Conservation (phyloP, 2,888 invertebrate genomes). For the Timandra comae region DNA sequence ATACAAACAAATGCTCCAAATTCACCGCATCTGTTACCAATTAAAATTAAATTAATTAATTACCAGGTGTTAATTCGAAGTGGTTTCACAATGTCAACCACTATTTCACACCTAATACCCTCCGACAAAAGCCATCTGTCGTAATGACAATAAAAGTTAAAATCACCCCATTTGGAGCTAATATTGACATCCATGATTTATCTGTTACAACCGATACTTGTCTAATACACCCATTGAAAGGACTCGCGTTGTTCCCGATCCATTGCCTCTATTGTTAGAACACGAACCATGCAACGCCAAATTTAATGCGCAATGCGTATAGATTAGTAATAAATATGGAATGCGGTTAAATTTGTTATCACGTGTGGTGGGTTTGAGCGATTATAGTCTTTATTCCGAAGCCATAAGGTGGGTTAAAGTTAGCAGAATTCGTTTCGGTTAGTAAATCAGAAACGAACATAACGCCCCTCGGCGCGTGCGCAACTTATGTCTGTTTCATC, state of each 20-base stretch:
- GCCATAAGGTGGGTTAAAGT: conserved; percentile 24
- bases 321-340: neutral
- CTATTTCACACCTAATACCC: conserved; percentile 39
- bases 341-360: conserved; percentile 8
- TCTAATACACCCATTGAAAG: neutral
- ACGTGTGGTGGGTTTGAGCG: conserved; percentile 5
- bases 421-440: conserved; percentile 36
- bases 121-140: conserved; percentile 36
- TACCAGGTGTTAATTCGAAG: conserved; percentile 27
- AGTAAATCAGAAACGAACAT: conserved; percentile 46
- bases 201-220: conserved; percentile 17
- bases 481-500: conserved; percentile 24
- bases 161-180: conserved; percentile 44
- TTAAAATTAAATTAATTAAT: conserved; percentile 25
- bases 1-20: neutral
- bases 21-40: conserved; percentile 8
- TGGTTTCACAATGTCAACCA: conserved; percentile 31
- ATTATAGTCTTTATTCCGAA: conserved; percentile 10
- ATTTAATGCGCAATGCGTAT: neutral
- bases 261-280: conserved; percentile 1
- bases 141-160: conserved; percentile 42
- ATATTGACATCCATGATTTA: conserved; percentile 51
- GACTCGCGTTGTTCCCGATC: neutral
- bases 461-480: conserved; percentile 38
- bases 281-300: neutral